Base-by-base conservation (phyloP, 53 echinoderm and acorn worm genomes). In the Glandiceps talaboti region DNA sequence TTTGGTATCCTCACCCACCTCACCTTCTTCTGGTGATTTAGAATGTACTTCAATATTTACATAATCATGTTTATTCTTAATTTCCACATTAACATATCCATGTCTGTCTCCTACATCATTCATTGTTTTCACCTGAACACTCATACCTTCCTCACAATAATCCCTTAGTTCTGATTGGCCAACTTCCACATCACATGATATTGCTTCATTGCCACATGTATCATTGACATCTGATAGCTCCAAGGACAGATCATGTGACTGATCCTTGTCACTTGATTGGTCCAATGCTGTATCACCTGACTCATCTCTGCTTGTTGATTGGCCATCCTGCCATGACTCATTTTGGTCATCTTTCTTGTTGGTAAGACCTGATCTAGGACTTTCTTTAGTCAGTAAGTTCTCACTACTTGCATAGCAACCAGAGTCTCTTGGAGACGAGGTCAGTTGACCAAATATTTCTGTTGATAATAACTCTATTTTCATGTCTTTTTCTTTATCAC, bases 381-480 rank as follows among this genome's bases (percentile, higher is more conserved):
- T 81, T 45, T 91, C 88, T 10, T 83, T 78, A 6, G 85, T 88
- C 32, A 91, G 77, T 31, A 88, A 83, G 73, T 85, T 88, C 31
- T 91, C 91, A 0, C 88, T 86, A 77, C 91, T 91, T 79, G 91
- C 91, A 83, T 88, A 91, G 88, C 85, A 91, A 1, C 91, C 91
- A 0, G 91, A 91, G 73, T 91, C 91, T 27, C 91, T 77, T 14
- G 85, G 76, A 28, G 84, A 45, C 64, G 64, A 45, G 6, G 64
- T 45, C 64, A 45, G 64, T 45, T 45, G 64, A 12, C 64, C 64
- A 6, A 45, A 45, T 12, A 45, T 45, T 12, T 45, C 64, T 45
- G 64, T 45, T 6, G 64, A 45, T 20, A 45, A 45, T 6, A 45
- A 20, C 20, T 45, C 64, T 12, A 45, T 45, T n/a, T n/a, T n/a